Conservation (phyloP, 2,888 invertebrate species). For the Polydrusus tereticollis region DNA sequence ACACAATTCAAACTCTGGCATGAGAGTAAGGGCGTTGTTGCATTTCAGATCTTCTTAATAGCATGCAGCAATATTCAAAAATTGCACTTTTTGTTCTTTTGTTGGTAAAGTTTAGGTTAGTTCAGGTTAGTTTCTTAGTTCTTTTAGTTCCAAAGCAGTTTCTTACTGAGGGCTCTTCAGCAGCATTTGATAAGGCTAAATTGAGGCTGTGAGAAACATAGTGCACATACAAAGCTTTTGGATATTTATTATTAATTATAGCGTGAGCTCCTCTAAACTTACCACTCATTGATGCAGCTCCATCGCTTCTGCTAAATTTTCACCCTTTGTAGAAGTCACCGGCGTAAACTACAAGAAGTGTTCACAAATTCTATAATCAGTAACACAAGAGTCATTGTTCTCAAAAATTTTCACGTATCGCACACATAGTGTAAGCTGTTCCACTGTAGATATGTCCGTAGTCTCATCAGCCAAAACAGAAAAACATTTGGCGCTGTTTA, state of each 20-base stretch:
- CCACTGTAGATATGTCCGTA: neutral
- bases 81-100: too few species aligned
- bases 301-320: slow-evolving; percentile 1
- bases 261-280: slow-evolving; percentile 9
- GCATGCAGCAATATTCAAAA: too few species aligned
- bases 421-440: slow-evolving; percentile 22
- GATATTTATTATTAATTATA: slow-evolving; percentile 15
- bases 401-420: slow-evolving; percentile 7
- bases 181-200: neutral
- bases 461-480: slow-evolving; percentile 2
- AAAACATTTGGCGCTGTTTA: neutral
- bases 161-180: neutral
- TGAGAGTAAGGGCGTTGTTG: too few species aligned
- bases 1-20: too few species aligned
- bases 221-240: neutral
- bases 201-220: neutral
- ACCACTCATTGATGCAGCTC: slow-evolving; percentile 16
- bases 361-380: slow-evolving; percentile 1
- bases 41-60: too few species aligned
- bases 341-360: slow-evolving; percentile 6
- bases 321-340: neutral
- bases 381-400: neutral
- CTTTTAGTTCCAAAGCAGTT: neutral
- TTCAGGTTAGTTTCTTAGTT: neutral
- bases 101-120: neutral